Percentiles rank a stretch among this genome's conserved stretches.
phyloP scores from a whole-genome alignment of 2,888 invertebrate genomes.

The Coecobrya sp. region DNA sequence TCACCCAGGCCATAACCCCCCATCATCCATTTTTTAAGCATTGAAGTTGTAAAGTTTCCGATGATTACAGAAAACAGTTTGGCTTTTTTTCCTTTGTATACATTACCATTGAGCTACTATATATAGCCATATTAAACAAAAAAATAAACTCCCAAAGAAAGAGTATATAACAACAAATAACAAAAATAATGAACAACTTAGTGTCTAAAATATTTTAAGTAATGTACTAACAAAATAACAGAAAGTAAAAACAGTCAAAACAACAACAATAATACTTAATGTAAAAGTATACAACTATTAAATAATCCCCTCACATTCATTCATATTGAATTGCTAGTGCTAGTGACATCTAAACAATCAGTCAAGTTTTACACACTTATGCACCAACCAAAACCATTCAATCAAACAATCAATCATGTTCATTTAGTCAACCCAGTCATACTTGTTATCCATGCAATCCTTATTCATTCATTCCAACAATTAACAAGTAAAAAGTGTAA shows the following conservation, averaged over 20 bases:
- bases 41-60: constrained; percentile 43
- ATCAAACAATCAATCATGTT: constrained; percentile 22
- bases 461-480: constrained; percentile 21
- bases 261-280: constrained; percentile 48
- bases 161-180: constrained; percentile 68
- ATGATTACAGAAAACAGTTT: constrained; percentile 61
- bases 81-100: constrained; percentile 66
- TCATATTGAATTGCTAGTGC: constrained; percentile 34
- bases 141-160: constrained; percentile 73
- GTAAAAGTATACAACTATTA: constrained; percentile 32
- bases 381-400: constrained; percentile 15
- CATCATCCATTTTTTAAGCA: constrained; percentile 43
- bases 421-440: constrained; percentile 41
- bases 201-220: background rate
- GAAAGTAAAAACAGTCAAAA: constrained; percentile 62
- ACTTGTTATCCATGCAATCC: background rate
- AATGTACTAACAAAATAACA: constrained; percentile 41
- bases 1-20: constrained; percentile 31
- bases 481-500: constrained; percentile 67
- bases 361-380: constrained; percentile 55
- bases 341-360: constrained; percentile 64
- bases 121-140: constrained; percentile 39
- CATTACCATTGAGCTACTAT: constrained; percentile 51
- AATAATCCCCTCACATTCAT: constrained; percentile 78
- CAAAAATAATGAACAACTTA: constrained; percentile 38